Evolutionary conservation across 2,888 invertebrate species (phyloP).

Genomic region (Prenolepis imparis): DNA sequence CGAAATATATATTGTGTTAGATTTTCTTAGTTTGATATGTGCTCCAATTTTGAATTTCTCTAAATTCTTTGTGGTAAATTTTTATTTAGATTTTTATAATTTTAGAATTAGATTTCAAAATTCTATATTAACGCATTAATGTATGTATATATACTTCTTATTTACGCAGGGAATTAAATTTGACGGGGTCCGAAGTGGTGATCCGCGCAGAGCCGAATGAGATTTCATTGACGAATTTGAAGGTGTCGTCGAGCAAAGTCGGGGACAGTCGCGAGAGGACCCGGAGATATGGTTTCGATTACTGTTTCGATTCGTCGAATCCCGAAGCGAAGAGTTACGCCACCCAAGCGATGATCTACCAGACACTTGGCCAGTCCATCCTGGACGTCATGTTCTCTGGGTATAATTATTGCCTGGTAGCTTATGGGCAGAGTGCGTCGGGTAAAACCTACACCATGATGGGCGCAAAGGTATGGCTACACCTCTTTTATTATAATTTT

Average conservation of each 20-base stretch:
- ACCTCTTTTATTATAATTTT: slow-evolving; percentile 21
- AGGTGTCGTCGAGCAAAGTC: slow-evolving; percentile 90
- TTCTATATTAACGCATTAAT: not conserved
- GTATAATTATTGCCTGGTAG: slow-evolving; percentile 90
- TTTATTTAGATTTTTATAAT: not conserved
- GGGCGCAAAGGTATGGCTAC: slow-evolving; percentile 86
- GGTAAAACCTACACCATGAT: slow-evolving; percentile 94
- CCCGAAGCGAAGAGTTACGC: slow-evolving; percentile 87
- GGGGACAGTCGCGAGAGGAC: slow-evolving; percentile 90
- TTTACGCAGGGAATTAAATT: slow-evolving; percentile 76
- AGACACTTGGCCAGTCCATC: slow-evolving; percentile 89
- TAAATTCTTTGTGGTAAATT: not conserved
- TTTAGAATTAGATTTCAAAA: not conserved
- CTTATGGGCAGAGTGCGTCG: slow-evolving; percentile 92
- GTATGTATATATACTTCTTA: slow-evolving; percentile 6
- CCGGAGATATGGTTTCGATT: slow-evolving; percentile 89
- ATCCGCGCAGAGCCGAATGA: slow-evolving; percentile 76
- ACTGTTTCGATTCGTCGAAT: slow-evolving; percentile 89
- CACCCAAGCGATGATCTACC: slow-evolving; percentile 89
- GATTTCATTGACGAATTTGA: slow-evolving; percentile 80
- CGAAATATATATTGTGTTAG: not conserved
- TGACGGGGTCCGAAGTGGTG: slow-evolving; percentile 80
- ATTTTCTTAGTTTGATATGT: not conserved
- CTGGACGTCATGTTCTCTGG: slow-evolving; percentile 89
- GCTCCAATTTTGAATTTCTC: not conserved